These are phyloP conservation scores for Crocodylus rhombifer DNA, from an alignment of 2,797 vertebrate species.

Conservation along the genomic window DNA sequence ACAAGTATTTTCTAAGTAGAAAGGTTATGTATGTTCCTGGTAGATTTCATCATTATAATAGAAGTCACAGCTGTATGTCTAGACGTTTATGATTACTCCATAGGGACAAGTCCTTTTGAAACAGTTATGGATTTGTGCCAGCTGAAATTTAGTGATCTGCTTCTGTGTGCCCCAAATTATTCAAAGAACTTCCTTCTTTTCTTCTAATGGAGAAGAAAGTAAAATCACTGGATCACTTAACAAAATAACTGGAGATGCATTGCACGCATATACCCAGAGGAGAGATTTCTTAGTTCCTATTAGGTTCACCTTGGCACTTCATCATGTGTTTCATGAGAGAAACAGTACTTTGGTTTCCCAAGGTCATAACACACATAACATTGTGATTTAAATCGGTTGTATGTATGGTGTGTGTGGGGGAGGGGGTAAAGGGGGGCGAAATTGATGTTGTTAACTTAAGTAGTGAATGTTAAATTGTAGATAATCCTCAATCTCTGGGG, in stretches of 20 bases:
- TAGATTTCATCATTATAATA: constrained; percentile 31
- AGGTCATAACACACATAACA: rapidly evolving
- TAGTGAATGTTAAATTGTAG: background rate
- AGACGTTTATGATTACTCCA: constrained; percentile 58
- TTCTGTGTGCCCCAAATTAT: constrained; percentile 55
- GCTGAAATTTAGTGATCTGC: constrained; percentile 20
- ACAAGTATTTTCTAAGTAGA: constrained; percentile 40
- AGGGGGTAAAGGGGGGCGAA: background rate
- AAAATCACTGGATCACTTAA: background rate
- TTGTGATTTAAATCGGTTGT: background rate
- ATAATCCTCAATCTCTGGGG: constrained; percentile 17
- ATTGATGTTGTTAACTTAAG: background rate
- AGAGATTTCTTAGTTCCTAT: background rate
- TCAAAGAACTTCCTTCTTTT: background rate
- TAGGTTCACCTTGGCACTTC: background rate
- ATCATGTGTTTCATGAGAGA: background rate
- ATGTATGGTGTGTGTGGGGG: background rate
- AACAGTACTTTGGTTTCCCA: background rate
- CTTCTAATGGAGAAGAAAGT: background rate
- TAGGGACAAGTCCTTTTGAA: constrained; percentile 57
- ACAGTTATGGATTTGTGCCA: constrained; percentile 39
- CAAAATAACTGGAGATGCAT: constrained; percentile 10
- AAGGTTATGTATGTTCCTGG: constrained; percentile 7
- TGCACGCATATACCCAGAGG: background rate
- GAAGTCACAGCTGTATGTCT: constrained; percentile 48